Percentiles rank a stretch among this genome's conserved stretches.
These are phyloP conservation scores for Rhyacophila evoluta DNA, from an alignment of 2,888 invertebrate genomes.

Conservation along the genomic window DNA sequence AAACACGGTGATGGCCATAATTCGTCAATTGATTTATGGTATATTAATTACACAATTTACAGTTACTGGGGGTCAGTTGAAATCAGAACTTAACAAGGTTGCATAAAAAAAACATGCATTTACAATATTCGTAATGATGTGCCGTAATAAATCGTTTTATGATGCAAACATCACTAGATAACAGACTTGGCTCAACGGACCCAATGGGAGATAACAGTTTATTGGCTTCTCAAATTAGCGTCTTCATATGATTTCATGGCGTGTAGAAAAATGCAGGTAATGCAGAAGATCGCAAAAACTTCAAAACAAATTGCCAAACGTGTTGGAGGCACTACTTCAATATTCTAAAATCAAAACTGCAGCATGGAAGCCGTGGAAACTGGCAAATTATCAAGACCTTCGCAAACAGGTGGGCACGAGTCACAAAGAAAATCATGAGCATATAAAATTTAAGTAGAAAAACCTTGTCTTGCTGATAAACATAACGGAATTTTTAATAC, in stretches of 20 bases:
- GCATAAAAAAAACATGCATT: background rate
- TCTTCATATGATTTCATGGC: background rate
- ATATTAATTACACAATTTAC: background rate
- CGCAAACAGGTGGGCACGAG: slow-evolving; percentile 29
- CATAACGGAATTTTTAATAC: slow-evolving; percentile 59
- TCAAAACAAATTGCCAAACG: slow-evolving; percentile 17
- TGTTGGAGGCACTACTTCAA: background rate
- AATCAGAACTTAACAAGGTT: background rate
- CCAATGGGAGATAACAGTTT: background rate
- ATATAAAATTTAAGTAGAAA: slow-evolving; percentile 56
- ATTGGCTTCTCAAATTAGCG: background rate
- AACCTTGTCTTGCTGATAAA: slow-evolving; percentile 72
- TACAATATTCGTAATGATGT: background rate
- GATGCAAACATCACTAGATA: too few species aligned
- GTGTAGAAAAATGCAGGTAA: background rate
- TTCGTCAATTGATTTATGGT: background rate
- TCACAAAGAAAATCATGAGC: slow-evolving; percentile 52
- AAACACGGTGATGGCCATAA: too few species aligned
- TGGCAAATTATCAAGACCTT: slow-evolving; percentile 22
- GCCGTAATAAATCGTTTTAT: background rate
- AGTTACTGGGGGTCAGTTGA: background rate
- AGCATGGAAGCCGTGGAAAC: slow-evolving; percentile 42
- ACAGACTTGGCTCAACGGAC: background rate
- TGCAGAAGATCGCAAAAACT: background rate
- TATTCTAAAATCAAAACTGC: slow-evolving; percentile 26